phyloP scores from a whole-genome alignment of 2,113 vertebrate species.

The Lophotis ruficrista region DNA sequence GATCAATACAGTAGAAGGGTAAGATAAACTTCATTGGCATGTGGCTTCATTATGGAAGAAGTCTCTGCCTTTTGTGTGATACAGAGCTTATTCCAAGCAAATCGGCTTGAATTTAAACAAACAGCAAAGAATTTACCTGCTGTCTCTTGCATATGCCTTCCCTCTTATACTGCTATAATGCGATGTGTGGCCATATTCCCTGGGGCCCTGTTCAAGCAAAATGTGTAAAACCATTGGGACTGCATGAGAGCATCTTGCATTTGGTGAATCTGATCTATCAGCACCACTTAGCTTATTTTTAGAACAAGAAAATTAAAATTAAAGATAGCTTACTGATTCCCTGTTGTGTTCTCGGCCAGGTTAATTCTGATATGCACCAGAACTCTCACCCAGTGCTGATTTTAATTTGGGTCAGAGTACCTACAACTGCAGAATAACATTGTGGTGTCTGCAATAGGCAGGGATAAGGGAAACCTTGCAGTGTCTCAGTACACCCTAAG shows the following conservation, averaged over 20 bases:
- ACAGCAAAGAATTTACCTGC: not conserved
- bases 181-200: not conserved
- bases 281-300: not conserved
- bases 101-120: not conserved
- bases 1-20: not conserved
- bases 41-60: not conserved
- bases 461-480: not conserved
- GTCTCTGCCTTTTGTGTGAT: not conserved
- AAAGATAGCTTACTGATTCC: not conserved
- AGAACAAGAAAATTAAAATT: not conserved
- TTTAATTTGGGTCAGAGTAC: not conserved
- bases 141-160: not conserved
- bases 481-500: not conserved
- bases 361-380: not conserved
- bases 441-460: not conserved
- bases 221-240: not conserved
- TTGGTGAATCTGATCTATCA: not conserved
- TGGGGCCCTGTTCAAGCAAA: not conserved
- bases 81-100: not conserved
- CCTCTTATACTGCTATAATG: not conserved
- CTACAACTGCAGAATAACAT: not conserved
- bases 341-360: not conserved
- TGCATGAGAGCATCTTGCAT: not conserved
- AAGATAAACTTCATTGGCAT: not conserved
- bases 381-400: not conserved